Base-by-base conservation (phyloP, 2,797 vertebrate genomes). In the Fistularia tabacaria region DNA sequence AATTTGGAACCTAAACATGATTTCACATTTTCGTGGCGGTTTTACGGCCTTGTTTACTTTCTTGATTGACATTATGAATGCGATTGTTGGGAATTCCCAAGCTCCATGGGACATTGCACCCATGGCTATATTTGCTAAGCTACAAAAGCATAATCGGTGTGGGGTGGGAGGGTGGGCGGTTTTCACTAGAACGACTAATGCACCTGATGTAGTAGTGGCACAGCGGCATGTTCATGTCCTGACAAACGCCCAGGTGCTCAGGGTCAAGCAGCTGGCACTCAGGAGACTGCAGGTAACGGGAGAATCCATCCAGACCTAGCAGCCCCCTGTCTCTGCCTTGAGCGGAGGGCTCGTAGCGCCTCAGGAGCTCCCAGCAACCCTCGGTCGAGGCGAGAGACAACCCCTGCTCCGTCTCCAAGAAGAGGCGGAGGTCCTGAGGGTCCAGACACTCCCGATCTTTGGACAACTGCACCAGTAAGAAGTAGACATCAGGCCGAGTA, bases 241-340 rank as follows among this genome's bases (percentile, higher is more conserved):
- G 97, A 67, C 93, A 92, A 8, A 98, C 91, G 13, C 90, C 93
- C 77, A 89, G 93, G 68, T 99, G 95, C 70, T 96, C 92, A 0
- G 94, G 93, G 81, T 98, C 96, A 51, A 98, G 94, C 83, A 99
- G 90, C 67, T 95, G 94, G 85, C 96, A 99, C 87, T 99, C 96
- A 1, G 90, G 70, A 42, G 96, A 98, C 82, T 98, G 59, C 73
- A 99, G 90, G 76, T 98, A 99, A 39, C 91, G 92, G 8, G 95
- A 94, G 55, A 99, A 98, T 1, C 96, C 97, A 62, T 99, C 97
- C 54, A 99, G 90, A 1, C 95, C 94, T 63, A 99, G 90, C 57
- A 98, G 91, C 1, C 94, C 94, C 60, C 91, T 90, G 73, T 94
- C 92, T 1, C 83, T 84, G 7, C 95, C 95, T 68, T 94, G 93